A percentile compares a stretch with the other conserved stretches of the same genome.
Evolutionary conservation across 2,888 invertebrate species (phyloP).

Genomic region (Macrostomum cliftonense): DNA sequence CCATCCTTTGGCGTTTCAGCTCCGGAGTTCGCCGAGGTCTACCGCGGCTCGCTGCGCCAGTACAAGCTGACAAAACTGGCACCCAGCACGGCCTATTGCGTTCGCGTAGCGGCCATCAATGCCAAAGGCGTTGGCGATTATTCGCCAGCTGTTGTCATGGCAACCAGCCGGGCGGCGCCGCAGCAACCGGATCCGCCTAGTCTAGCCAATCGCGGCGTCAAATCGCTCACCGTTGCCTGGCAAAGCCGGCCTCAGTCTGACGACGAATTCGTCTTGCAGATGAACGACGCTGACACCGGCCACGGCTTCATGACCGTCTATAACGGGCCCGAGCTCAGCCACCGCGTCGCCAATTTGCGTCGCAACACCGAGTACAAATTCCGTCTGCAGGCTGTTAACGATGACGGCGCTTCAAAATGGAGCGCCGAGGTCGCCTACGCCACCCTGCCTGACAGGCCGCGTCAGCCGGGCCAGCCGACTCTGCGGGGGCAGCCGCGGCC

Average conservation of each 20-base stretch:
- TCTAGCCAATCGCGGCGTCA: constrained; percentile 47
- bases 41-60: constrained; percentile 54
- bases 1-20: background rate
- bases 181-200: constrained; percentile 58
- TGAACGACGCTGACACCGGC: constrained; percentile 41
- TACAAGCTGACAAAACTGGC: constrained; percentile 55
- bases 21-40: constrained; percentile 50
- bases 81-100: constrained; percentile 59
- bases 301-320: constrained; percentile 62
- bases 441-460: constrained; percentile 60
- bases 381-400: constrained; percentile 59
- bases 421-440: constrained; percentile 56
- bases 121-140: constrained; percentile 45
- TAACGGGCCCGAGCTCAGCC: constrained; percentile 53
- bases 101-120: constrained; percentile 64
- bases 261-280: constrained; percentile 40
- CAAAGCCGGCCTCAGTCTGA: constrained; percentile 33
- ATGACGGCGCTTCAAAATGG: constrained; percentile 63
- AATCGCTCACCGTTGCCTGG: constrained; percentile 25
- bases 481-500: background rate
- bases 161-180: constrained; percentile 50
- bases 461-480: constrained; percentile 52
- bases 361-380: constrained; percentile 63
- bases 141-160: constrained; percentile 63
- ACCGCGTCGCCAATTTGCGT: constrained; percentile 50